Base-by-base conservation (phyloP, 2,797 vertebrate species). In the Esox lucius region DNA sequence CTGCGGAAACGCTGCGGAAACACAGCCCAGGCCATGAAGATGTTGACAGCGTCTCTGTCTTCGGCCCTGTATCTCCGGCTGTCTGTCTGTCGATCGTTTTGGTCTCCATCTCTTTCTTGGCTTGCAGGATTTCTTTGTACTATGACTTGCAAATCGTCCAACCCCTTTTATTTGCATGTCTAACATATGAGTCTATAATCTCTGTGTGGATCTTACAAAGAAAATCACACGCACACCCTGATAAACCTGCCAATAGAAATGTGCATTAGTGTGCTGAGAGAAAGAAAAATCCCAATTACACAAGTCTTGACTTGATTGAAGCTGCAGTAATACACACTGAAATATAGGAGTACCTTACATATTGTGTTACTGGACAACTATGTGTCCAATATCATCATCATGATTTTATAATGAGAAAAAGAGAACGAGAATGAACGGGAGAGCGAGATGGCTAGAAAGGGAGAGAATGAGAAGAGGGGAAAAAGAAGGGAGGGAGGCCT, bases 271-370 rank as follows among this genome's bases (percentile, higher is more conserved):
- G 74, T 75, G 74, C 67, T 33, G 72, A 72, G 78, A 85, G 86
- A 88, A 11, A 77, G 33, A 51, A 64, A 67, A 80, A 74, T 69
- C 53, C 49, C 78, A 81, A 89, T 91, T 87, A 85, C 86, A 88
- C 85, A 78, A 85, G 88, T 87, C 84, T 78, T 78, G 35, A 76
- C 87, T 85, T 82, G 81, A 90, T 82, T 78, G 79, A 83, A 86
- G 74, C 51, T 11, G 42, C 42, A 5, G 1, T 46, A 46, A 46
- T 11, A 46, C 12, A 11, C 42, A 46, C 46, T 15, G 68, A 53
- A 33, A 59, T 11, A 22, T 24, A 22, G 28, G 74, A 46, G 15
- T 6, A 16, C 62, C 73, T 73, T 72, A 56, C n/a, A 64, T 66
- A 75, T 53, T 46, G 12, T 70, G 64, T 80, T 49, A 73, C 42